Evolutionary conservation across 2,113 vertebrate species (phyloP).

Genomic region (Dendropsophus ebraccatus): DNA sequence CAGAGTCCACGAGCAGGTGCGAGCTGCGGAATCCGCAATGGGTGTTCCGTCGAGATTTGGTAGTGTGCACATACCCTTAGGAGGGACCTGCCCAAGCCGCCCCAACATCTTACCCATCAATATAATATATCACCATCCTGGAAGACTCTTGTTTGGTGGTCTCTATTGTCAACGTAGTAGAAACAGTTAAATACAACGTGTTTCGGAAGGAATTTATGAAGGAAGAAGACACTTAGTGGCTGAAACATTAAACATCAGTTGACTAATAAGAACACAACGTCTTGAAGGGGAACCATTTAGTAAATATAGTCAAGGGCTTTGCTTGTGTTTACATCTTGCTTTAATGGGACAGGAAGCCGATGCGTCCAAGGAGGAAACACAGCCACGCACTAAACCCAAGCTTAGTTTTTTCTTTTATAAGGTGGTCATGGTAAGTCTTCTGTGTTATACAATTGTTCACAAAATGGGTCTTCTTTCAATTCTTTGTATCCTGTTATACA

Average conservation of each 20-base stretch:
- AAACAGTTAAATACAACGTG: background rate
- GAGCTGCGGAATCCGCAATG: too few species aligned
- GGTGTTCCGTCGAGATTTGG: too few species aligned
- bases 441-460: too few species aligned
- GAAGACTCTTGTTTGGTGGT: background rate
- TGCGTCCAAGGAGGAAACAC: constrained; percentile 6
- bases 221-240: background rate
- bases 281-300: background rate
- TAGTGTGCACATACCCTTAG: too few species aligned
- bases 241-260: constrained; percentile 2
- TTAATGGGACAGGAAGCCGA: background rate
- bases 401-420: background rate
- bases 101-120: background rate
- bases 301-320: constrained; percentile 39
- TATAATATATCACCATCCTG: too few species aligned
- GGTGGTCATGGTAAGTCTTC: background rate
- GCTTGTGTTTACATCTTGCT: constrained; percentile 18
- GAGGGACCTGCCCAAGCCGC: too few species aligned
- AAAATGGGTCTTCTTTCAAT: too few species aligned
- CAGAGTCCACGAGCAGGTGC: too few species aligned
- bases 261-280: constrained; percentile 20
- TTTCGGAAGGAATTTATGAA: background rate
- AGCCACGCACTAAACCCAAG: background rate
- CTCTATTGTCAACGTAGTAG: background rate
- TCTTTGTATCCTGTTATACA: too few species aligned